A percentile compares a stretch with the other conserved stretches of the same genome.
phyloP scores from a whole-genome alignment of 2,888 invertebrate species.

The Stegophylla sp. region DNA sequence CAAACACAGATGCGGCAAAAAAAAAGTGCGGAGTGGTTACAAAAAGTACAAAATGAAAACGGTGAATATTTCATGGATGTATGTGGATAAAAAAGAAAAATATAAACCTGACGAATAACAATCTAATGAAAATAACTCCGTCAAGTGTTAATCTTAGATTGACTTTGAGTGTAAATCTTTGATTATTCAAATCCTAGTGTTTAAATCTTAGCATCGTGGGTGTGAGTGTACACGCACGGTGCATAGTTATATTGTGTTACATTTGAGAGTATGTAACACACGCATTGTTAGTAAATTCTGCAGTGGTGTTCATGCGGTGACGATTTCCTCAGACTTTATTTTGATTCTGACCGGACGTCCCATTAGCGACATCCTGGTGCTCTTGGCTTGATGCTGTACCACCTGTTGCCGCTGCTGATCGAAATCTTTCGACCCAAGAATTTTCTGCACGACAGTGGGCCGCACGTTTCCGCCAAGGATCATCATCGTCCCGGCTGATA shows the following conservation, averaged over 20 bases:
- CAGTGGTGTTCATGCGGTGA: neutral
- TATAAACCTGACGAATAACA: neutral
- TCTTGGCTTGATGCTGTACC: neutral
- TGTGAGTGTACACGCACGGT: neutral
- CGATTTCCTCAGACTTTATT: neutral
- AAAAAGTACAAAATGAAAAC: neutral
- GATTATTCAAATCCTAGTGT: no score
- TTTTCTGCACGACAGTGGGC: neutral
- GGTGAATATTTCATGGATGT: neutral
- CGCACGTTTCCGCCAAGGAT: neutral
- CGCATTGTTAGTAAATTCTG: neutral
- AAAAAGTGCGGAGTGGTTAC: neutral
- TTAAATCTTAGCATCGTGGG: no score
- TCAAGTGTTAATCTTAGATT: no score
- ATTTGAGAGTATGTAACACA: neutral
- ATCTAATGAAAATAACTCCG: neutral
- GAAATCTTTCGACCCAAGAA: neutral
- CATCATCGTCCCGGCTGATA: constrained; percentile 23
- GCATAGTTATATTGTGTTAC: neutral
- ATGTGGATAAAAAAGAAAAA: neutral
- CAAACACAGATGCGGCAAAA: no score
- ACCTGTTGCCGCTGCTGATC: neutral
- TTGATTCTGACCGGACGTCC: constrained; percentile 50
- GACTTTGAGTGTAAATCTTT: no score
- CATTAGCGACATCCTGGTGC: constrained; percentile 21